Evolutionary conservation across 2,888 invertebrate species (phyloP).

Genomic region (Magallana nippona): DNA sequence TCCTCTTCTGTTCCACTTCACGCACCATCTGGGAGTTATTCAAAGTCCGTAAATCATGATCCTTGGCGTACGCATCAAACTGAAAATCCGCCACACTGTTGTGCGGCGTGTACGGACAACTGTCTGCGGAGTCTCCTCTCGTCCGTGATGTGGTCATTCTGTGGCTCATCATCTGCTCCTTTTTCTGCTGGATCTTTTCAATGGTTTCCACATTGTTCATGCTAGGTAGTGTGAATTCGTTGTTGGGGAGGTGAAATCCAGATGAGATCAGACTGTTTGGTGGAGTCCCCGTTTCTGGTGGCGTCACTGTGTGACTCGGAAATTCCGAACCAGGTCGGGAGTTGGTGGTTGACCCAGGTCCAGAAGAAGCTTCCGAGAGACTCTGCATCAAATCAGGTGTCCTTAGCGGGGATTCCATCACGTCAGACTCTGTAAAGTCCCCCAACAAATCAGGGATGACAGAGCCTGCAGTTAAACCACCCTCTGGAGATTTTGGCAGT

Average conservation of each 20-base stretch:
- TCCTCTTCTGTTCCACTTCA: constrained; percentile 75
- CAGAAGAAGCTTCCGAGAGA: constrained; percentile 54
- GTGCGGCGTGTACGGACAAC: constrained; percentile 67
- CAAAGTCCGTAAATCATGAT: constrained; percentile 76
- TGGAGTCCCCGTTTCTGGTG: constrained; percentile 45
- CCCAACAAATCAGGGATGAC: constrained; percentile 49
- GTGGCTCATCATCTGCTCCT: constrained; percentile 70
- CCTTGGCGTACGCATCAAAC: constrained; percentile 51
- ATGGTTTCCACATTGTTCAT: constrained; percentile 81
- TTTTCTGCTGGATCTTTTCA: constrained; percentile 79
- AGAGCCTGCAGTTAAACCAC: background rate
- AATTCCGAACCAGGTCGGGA: constrained; percentile 55
- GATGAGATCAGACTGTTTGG: constrained; percentile 46
- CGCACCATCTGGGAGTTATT: constrained; percentile 79
- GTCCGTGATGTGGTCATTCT: constrained; percentile 5
- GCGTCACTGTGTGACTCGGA: constrained; percentile 50
- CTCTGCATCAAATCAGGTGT: constrained; percentile 54
- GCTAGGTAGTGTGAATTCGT: constrained; percentile 75
- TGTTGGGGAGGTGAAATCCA: constrained; percentile 18
- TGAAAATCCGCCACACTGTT: constrained; percentile 66
- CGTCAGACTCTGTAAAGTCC: constrained; percentile 62
- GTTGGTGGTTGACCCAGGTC: constrained; percentile 37
- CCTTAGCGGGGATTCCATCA: constrained; percentile 56
- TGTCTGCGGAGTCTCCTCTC: constrained; percentile 4
- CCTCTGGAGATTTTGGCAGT: background rate